Evolutionary conservation across 2,113 vertebrate species (phyloP).

Genomic region (Microtus montanus): DNA sequence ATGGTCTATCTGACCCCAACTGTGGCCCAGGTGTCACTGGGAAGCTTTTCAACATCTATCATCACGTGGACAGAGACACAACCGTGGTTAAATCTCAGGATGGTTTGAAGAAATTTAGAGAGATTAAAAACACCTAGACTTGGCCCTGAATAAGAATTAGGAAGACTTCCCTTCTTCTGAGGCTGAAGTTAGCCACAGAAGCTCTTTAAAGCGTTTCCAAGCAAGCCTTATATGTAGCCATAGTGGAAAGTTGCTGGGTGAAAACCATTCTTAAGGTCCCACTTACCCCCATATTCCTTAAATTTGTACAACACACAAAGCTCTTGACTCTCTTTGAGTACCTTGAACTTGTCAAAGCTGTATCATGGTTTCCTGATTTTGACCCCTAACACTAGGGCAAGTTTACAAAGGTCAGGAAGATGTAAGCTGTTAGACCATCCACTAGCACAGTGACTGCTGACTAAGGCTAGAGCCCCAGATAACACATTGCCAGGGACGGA

Average conservation of each 20-base stretch:
- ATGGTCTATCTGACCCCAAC: not conserved
- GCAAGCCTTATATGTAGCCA: not conserved
- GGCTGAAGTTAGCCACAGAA: not conserved
- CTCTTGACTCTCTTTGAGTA: not conserved
- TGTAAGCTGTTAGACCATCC: not conserved
- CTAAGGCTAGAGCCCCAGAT: not conserved
- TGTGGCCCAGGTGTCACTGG: not conserved
- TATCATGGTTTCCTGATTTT: not conserved
- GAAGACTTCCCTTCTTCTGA: not conserved
- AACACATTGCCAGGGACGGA: not conserved
- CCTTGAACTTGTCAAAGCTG: not conserved
- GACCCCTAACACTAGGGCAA: not conserved
- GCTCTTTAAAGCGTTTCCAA: not conserved
- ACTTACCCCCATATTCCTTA: not conserved
- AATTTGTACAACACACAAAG: not conserved
- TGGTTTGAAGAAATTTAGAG: not conserved
- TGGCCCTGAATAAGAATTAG: not conserved
- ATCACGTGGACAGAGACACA: not conserved
- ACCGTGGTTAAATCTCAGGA: not conserved
- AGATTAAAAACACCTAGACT: not conserved
- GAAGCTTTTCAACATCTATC: not conserved
- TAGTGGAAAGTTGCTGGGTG: not conserved
- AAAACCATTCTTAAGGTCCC: not conserved
- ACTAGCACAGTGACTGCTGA: not conserved
- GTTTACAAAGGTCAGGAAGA: not conserved